Evolutionary conservation across 2,113 vertebrate species (phyloP).

Genomic region (Oxyura jamaicensis): DNA sequence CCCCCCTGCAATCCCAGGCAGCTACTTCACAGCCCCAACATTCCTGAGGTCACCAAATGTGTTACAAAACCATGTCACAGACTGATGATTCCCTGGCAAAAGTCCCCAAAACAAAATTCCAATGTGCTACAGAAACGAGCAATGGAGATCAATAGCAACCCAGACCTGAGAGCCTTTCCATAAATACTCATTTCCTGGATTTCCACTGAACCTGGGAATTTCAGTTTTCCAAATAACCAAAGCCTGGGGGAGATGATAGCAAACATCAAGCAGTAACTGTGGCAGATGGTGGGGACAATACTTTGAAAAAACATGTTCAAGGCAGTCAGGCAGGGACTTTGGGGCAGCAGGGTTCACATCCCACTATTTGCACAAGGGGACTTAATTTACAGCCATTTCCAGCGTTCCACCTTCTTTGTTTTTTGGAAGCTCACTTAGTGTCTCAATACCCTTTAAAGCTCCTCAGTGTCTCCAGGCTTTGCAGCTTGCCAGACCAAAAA

Average conservation of each 20-base stretch:
- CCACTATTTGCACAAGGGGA: background rate
- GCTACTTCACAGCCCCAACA: background rate
- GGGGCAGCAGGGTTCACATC: background rate
- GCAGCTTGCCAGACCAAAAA: background rate
- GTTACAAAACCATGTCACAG: background rate
- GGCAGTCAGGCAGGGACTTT: background rate
- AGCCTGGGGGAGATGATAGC: background rate
- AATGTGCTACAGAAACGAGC: background rate
- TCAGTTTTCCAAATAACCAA: background rate
- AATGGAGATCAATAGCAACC: background rate
- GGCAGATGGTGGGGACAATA: background rate
- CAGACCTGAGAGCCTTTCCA: background rate
- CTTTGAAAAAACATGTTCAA: background rate
- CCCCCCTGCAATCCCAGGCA: background rate
- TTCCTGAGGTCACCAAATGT: background rate
- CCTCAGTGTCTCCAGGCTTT: background rate
- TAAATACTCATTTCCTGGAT: background rate
- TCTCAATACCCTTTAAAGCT: background rate
- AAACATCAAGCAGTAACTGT: background rate
- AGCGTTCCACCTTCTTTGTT: background rate
- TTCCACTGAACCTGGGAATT: background rate
- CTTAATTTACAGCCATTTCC: background rate
- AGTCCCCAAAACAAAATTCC: background rate
- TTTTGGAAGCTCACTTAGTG: background rate
- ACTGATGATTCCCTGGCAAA: background rate